phyloP scores from a whole-genome alignment of 1,140 invertebrate species.

The Vanessa atalanta region DNA sequence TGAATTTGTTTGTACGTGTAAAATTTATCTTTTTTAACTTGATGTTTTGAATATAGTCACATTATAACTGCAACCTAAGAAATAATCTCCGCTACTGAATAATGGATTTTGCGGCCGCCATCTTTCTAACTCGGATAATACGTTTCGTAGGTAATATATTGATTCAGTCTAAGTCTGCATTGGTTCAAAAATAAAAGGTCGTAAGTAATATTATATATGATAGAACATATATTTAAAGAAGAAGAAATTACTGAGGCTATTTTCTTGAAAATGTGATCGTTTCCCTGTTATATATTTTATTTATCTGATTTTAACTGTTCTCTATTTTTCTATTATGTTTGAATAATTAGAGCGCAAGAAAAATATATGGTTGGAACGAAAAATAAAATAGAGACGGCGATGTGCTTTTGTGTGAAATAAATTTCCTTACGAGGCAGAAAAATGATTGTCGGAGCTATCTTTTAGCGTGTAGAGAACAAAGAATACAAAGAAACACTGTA shows the following conservation, averaged over 20 bases:
- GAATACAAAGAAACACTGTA: neutral
- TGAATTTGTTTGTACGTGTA: neutral
- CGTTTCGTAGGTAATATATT: neutral
- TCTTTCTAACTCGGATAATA: neutral
- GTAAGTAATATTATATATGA: neutral
- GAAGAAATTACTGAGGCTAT: no score
- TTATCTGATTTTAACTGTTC: no score
- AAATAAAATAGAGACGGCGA: neutral
- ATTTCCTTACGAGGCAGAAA: neutral
- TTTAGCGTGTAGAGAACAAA: neutral
- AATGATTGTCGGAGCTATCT: neutral
- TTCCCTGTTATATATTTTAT: no score
- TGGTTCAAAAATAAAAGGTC: neutral
- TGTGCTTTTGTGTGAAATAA: neutral
- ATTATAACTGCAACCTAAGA: conserved; percentile 1
- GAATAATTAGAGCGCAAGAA: neutral
- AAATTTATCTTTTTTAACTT: neutral
- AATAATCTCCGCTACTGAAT: neutral
- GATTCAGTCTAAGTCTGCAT: neutral
- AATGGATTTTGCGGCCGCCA: neutral
- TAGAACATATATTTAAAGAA: no score
- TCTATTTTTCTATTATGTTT: neutral
- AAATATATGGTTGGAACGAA: neutral
- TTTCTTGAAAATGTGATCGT: no score
- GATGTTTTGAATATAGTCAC: neutral